Percentiles rank a stretch among this genome's conserved stretches.
phyloP scores from a whole-genome alignment of 1,140 invertebrate species.

The Drosophila ananassae region DNA sequence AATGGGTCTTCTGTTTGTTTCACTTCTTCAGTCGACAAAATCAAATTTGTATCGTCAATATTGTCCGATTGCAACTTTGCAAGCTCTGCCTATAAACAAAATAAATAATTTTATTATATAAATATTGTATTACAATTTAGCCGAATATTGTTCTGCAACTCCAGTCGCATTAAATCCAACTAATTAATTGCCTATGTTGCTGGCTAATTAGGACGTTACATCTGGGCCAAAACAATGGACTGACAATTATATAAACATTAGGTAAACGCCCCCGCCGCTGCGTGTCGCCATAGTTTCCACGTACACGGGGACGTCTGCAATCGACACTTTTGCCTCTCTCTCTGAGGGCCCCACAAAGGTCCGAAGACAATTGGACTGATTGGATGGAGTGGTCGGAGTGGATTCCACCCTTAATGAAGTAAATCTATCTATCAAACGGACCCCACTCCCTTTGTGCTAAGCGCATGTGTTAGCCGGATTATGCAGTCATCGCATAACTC shows the following conservation, averaged over 20 bases:
- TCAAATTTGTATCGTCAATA: not conserved
- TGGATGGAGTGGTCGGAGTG: constrained; percentile 8
- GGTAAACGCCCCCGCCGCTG: constrained; percentile 6
- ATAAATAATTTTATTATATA: not conserved
- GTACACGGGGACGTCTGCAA: constrained; percentile 58
- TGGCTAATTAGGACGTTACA: constrained; percentile 69
- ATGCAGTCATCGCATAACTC: constrained; percentile 56
- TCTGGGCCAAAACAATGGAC: constrained; percentile 61
- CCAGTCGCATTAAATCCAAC: constrained; percentile 26
- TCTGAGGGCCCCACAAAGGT: constrained; percentile 36
- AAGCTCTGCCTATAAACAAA: too few species aligned
- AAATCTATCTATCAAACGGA: constrained; percentile 36
- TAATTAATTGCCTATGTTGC: constrained; percentile 59
- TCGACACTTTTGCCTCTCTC: constrained; percentile 58
- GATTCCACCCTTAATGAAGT: constrained; percentile 22
- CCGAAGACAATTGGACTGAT: constrained; percentile 72
- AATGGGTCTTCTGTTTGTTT: not conserved
- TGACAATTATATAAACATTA: constrained; percentile 75
- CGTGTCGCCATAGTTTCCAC: constrained; percentile 14
- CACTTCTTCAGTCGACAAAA: not conserved
- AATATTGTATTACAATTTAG: not conserved
- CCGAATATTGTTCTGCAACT: not conserved
- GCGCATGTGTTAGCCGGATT: constrained; percentile 29
- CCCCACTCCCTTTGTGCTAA: not conserved
- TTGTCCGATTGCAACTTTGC: not conserved